Evolutionary conservation across 2,113 vertebrate genomes (phyloP).

Genomic region (Pelecanoides urinatrix): DNA sequence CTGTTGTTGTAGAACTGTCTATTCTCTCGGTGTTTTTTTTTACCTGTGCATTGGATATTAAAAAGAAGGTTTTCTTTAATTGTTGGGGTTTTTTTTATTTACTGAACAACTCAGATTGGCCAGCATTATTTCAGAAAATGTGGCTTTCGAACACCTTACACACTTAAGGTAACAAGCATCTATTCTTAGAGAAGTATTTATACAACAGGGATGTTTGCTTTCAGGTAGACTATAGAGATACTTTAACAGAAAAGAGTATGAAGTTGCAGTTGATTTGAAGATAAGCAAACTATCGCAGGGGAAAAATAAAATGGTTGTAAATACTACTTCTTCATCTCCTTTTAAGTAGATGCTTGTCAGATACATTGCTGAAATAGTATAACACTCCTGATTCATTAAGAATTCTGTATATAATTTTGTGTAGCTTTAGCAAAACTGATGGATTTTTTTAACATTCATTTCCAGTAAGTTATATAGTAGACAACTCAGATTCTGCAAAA

Average conservation of each 20-base stretch:
- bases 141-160: background rate
- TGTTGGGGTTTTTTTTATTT: background rate
- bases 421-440: background rate
- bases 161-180: background rate
- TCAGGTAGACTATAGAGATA: background rate
- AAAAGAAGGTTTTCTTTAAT: background rate
- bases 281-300: background rate
- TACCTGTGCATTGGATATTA: background rate
- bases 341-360: background rate
- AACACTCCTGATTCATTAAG: background rate
- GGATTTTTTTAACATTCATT: background rate
- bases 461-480: background rate
- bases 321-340: background rate
- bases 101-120: conserved; percentile 12
- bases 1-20: background rate
- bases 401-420: background rate
- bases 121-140: conserved; percentile 1
- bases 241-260: background rate
- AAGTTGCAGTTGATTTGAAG: background rate
- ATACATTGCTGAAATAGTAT: background rate
- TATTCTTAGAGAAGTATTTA: background rate
- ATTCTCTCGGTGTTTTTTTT: background rate
- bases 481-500: background rate
- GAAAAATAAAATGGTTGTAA: background rate
- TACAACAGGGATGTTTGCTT: background rate